phyloP scores from a whole-genome alignment of 2,888 invertebrate species.

The Morpho achilles region DNA sequence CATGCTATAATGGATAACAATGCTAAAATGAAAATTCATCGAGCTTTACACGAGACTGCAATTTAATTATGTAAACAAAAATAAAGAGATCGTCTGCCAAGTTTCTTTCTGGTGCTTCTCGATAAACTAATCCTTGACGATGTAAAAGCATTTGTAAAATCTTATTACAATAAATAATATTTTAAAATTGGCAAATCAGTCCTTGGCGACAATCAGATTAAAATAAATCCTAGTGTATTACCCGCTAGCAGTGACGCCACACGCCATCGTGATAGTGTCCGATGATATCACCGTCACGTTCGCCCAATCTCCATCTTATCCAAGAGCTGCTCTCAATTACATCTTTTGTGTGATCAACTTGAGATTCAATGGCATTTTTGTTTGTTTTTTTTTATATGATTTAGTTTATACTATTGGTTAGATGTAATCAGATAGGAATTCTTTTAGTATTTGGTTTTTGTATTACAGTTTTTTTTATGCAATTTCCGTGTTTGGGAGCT shows the following conservation, averaged over 20 bases:
- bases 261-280: constrained; percentile 13
- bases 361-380: constrained; percentile 14
- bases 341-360: constrained; percentile 34
- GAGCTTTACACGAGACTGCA: too few species aligned
- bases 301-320: constrained; percentile 49
- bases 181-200: too few species aligned
- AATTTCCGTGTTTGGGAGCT: too few species aligned
- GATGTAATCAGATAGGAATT: constrained; percentile 9
- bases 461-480: constrained; percentile 1
- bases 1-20: too few species aligned
- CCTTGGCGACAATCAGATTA: background rate
- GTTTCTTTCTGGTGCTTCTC: too few species aligned
- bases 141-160: too few species aligned
- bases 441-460: constrained; percentile 2
- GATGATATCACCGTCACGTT: constrained; percentile 57
- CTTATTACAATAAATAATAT: too few species aligned
- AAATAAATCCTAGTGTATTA: background rate
- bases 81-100: too few species aligned
- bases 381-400: constrained; percentile 6
- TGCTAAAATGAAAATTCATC: too few species aligned
- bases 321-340: constrained; percentile 36
- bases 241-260: constrained; percentile 32
- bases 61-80: too few species aligned
- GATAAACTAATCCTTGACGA: too few species aligned
- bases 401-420: background rate